A percentile compares a stretch with the other conserved stretches of the same genome.
These are phyloP conservation scores for Ischnura elegans DNA, from an alignment of 2,888 invertebrate genomes.

Conservation along the genomic window DNA sequence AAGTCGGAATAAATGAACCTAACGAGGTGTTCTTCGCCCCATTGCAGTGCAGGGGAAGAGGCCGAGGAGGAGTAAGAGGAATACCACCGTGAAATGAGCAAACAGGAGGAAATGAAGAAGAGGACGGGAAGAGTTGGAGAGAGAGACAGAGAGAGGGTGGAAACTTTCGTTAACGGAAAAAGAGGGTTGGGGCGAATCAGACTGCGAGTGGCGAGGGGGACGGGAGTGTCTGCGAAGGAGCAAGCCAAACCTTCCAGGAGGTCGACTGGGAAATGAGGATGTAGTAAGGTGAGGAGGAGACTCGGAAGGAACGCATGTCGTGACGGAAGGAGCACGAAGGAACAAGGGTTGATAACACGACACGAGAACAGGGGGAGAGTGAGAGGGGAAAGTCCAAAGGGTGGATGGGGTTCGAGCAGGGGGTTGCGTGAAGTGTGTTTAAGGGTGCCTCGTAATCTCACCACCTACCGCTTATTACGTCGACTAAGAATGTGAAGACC, in stretches of 20 bases:
- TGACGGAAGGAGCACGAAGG: not conserved
- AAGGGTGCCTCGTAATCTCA: not conserved
- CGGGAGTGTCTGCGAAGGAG: not conserved
- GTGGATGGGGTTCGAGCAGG: not conserved
- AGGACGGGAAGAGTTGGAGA: not conserved
- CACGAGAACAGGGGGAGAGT: not conserved
- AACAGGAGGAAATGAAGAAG: conserved; percentile 52
- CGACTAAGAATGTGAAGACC: not conserved
- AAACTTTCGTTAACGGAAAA: not conserved
- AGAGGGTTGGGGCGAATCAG: not conserved
- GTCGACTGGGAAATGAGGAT: no score
- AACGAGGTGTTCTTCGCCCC: conserved; percentile 58
- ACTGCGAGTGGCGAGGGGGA: not conserved
- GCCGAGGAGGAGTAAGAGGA: conserved; percentile 36
- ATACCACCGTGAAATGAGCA: conserved; percentile 61
- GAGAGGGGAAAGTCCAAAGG: not conserved
- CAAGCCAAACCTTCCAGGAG: not conserved
- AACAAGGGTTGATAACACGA: not conserved
- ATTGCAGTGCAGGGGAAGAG: not conserved
- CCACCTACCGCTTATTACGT: not conserved
- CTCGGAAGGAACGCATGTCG: conserved; percentile 6
- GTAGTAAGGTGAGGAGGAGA: not conserved
- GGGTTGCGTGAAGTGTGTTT: not conserved
- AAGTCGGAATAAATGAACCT: conserved; percentile 51
- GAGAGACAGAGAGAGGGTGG: not conserved